Evolutionary conservation across 2,888 invertebrate genomes (phyloP).

Genomic region (Arge pagana): DNA sequence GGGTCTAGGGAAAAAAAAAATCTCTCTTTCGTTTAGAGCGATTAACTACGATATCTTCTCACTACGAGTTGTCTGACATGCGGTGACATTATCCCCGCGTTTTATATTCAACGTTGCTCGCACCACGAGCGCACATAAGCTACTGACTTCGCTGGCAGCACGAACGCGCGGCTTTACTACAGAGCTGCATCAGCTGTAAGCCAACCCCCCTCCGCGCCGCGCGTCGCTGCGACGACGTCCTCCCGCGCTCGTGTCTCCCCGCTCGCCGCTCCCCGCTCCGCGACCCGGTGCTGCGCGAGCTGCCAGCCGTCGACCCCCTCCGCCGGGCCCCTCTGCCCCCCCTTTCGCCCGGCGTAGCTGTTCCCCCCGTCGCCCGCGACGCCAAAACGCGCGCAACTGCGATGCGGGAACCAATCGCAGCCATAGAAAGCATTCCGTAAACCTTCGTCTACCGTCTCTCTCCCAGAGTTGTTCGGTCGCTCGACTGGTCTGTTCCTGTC

Average conservation of each 20-base stretch:
- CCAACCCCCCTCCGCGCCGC: slow-evolving; percentile 55
- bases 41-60: slow-evolving; percentile 3
- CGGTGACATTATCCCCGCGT: slow-evolving; percentile 45
- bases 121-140: slow-evolving; percentile 58
- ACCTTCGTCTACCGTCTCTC: no score
- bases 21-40: no score
- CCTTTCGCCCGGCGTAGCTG: no score
- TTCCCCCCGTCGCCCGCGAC: no score
- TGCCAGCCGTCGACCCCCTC: slow-evolving; percentile 44
- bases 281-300: slow-evolving; percentile 25
- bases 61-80: slow-evolving; percentile 34
- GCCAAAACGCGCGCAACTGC: slow-evolving; percentile 14
- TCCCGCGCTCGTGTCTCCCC: slow-evolving; percentile 48
- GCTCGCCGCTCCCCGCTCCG: slow-evolving; percentile 45
- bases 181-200: slow-evolving; percentile 65
- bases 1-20: not conserved
- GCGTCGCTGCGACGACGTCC: slow-evolving; percentile 31
- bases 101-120: slow-evolving; percentile 49
- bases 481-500: no score
- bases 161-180: slow-evolving; percentile 58
- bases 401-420: slow-evolving; percentile 10
- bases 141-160: slow-evolving; percentile 51
- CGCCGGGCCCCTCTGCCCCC: slow-evolving; percentile 52
- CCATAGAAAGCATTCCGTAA: no score
- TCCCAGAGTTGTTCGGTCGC: no score